phyloP scores from a whole-genome alignment of 2,888 invertebrate species.

The Syritta pipiens region DNA sequence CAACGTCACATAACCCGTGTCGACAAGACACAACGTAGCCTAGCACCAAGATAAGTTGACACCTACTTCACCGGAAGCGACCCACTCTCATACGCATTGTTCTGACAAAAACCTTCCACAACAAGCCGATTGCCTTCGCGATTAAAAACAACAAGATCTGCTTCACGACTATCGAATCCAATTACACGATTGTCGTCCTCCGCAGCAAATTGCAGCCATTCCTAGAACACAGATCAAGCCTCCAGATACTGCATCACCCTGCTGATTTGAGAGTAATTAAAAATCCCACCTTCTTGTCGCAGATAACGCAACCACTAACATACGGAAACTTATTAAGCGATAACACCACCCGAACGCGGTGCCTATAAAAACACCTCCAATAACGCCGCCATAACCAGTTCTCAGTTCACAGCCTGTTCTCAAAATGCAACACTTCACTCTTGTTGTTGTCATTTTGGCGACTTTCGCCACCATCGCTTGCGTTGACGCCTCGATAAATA shows the following conservation, averaged over 20 bases:
- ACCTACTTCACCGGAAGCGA: too few relatives aligned
- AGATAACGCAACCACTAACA: constrained; percentile 32
- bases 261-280: constrained; percentile 32
- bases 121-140: not conserved
- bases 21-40: too few relatives aligned
- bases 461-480: constrained; percentile 17
- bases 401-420: constrained; percentile 2
- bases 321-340: not conserved
- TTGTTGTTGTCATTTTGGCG: constrained; percentile 17
- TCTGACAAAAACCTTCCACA: too few relatives aligned
- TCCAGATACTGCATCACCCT: constrained; percentile 23
- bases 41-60: too few relatives aligned
- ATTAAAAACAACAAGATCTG: not conserved
- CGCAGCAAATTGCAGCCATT: constrained; percentile 16
- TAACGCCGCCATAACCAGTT: not conserved
- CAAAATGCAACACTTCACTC: constrained; percentile 36
- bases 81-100: too few relatives aligned
- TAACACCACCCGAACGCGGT: not conserved
- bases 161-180: not conserved
- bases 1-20: too few relatives aligned
- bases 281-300: constrained; percentile 18
- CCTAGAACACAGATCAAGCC: constrained; percentile 14
- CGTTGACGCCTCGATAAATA: not conserved
- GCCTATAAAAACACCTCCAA: constrained; percentile 25
- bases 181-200: not conserved